Conservation (phyloP, 2,888 invertebrate species). For the Drosophila kuntzei region DNA sequence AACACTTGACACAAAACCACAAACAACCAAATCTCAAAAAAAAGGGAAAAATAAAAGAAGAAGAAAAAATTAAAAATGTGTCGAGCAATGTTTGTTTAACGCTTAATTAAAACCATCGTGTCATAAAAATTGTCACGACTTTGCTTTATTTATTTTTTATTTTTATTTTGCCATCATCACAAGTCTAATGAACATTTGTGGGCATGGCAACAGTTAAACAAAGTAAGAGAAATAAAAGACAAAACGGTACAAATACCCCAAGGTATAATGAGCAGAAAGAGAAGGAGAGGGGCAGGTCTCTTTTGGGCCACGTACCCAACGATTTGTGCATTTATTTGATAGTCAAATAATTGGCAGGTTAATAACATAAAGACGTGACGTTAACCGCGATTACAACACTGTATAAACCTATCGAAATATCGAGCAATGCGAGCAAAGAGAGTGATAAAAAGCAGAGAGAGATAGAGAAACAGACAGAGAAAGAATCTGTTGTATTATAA, state of each 20-base stretch:
- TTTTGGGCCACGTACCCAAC: constrained; percentile 41
- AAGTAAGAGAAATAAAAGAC: constrained; percentile 17
- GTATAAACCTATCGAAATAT: constrained; percentile 40
- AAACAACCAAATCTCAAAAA: constrained; percentile 12
- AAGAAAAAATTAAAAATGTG: constrained; percentile 45
- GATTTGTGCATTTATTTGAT: constrained; percentile 52
- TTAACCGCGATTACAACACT: constrained; percentile 61
- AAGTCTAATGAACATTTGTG: constrained; percentile 45
- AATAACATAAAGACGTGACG: constrained; percentile 69
- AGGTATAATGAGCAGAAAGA: constrained; percentile 38
- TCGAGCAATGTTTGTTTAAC: constrained; percentile 59
- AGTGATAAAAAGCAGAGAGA: constrained; percentile 1
- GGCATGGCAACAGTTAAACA: constrained; percentile 42
- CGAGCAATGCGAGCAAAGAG: constrained; percentile 14
- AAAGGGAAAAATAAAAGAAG: neutral
- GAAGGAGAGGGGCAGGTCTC: constrained; percentile 14
- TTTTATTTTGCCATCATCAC: constrained; percentile 23
- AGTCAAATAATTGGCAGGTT: constrained; percentile 71
- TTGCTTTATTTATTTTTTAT: constrained; percentile 14
- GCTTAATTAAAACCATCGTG: constrained; percentile 57
- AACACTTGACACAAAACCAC: constrained; percentile 43
- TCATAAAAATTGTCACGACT: constrained; percentile 67
- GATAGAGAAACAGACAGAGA: neutral
- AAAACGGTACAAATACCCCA: constrained; percentile 42
- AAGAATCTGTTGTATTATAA: constrained; percentile 13